phyloP scores from a whole-genome alignment of 1,140 invertebrate species.

The Matsumurasca onukii region DNA sequence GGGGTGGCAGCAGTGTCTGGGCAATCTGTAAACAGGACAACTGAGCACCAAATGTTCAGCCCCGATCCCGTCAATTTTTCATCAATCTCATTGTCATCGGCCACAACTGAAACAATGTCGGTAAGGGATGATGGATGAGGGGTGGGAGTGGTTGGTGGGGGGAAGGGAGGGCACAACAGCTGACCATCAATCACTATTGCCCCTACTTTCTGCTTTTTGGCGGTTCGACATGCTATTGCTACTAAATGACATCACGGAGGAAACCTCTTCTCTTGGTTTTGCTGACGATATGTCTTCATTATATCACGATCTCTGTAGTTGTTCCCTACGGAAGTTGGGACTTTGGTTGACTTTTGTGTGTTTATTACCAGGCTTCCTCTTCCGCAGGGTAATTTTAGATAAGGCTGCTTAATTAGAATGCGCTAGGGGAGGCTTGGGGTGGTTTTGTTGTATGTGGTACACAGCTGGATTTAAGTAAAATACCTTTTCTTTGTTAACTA shows the following conservation, averaged over 20 bases:
- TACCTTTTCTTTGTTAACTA: too few relatives aligned
- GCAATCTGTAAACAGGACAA: background rate
- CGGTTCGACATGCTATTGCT: background rate
- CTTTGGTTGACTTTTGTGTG: background rate
- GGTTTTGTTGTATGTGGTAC: too few relatives aligned
- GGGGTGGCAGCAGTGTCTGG: too few relatives aligned
- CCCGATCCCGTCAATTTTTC: background rate
- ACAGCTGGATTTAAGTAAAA: too few relatives aligned
- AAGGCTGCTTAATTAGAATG: background rate
- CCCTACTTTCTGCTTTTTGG: background rate
- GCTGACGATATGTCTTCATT: slow-evolving; percentile 8
- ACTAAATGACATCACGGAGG: background rate
- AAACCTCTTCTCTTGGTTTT: too few relatives aligned
- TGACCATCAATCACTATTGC: slow-evolving; percentile 4
- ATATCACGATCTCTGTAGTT: background rate
- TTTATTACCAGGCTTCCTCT: background rate
- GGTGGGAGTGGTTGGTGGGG: background rate
- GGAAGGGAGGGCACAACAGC: background rate
- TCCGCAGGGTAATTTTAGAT: background rate
- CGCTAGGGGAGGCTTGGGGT: background rate
- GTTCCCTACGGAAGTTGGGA: background rate
- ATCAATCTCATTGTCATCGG: slow-evolving; percentile 10
- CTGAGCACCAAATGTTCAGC: background rate
- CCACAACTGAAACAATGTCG: slow-evolving; percentile 14
- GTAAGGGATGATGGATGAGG: background rate